Evolutionary conservation across 2,888 invertebrate species (phyloP).

Genomic region (Meandrusa payeni): DNA sequence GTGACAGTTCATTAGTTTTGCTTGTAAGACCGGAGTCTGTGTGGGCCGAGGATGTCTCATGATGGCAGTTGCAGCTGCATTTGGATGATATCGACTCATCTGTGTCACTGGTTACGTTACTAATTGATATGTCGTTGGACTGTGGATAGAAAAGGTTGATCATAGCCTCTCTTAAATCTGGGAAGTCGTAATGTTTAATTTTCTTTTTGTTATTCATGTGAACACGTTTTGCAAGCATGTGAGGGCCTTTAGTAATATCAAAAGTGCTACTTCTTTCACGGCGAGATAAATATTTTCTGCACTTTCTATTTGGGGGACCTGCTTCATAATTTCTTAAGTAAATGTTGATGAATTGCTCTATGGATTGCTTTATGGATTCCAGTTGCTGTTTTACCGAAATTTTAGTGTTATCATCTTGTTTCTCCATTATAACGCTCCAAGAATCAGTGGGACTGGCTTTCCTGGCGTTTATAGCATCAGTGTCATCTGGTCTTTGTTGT

Average conservation of each 20-base stretch:
- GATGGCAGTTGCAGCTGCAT: constrained; percentile 54
- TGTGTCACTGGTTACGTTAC: constrained; percentile 22
- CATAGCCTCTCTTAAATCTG: constrained; percentile 62
- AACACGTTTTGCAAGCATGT: constrained; percentile 31
- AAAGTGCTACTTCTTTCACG: constrained; percentile 36
- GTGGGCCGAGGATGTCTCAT: constrained; percentile 35
- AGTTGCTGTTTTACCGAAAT: constrained; percentile 54
- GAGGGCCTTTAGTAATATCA: constrained; percentile 38
- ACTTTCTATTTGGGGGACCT: constrained; percentile 27
- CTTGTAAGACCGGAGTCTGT: constrained; percentile 51
- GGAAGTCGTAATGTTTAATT: constrained; percentile 61
- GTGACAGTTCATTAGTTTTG: constrained; percentile 44
- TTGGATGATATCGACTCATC: constrained; percentile 33
- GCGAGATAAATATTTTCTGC: constrained; percentile 13
- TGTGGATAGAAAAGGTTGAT: constrained; percentile 47
- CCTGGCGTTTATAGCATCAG: constrained; percentile 35
- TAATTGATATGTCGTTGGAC: constrained; percentile 15
- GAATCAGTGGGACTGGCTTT: constrained; percentile 48
- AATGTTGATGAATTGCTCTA: constrained; percentile 51
- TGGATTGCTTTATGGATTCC: constrained; percentile 47
- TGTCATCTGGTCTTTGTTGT: constrained; percentile 38
- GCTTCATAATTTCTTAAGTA: constrained; percentile 41
- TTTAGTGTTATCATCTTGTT: constrained; percentile 53
- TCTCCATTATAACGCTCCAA: constrained; percentile 64
- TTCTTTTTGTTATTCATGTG: constrained; percentile 56